phyloP scores from a whole-genome alignment of 2,888 invertebrate genomes.

The Rhagophthalmus giganteus region DNA sequence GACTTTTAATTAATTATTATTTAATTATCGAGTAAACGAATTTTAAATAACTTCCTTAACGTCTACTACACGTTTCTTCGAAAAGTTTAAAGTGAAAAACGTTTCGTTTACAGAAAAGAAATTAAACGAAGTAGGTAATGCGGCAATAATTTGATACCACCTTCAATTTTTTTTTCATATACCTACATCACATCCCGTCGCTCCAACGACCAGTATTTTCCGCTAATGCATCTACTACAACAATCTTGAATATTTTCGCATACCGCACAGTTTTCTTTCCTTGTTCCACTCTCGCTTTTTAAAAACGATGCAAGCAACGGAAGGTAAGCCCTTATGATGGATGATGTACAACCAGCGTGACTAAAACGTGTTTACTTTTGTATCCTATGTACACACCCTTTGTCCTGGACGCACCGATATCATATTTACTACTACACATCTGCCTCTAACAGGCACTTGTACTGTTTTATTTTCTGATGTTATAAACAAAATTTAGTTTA shows the following conservation, averaged over 20 bases:
- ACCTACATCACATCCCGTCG: constrained; percentile 31
- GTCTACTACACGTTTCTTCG: no score
- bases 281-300: constrained; percentile 6
- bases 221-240: constrained; percentile 35
- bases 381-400: constrained; percentile 58
- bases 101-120: no score
- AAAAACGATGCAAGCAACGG: constrained; percentile 11
- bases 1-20: no score
- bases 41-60: no score
- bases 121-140: constrained; percentile 16
- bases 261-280: constrained; percentile 12
- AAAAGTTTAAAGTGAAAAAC: no score
- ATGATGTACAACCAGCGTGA: constrained; percentile 42
- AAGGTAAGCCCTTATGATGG: constrained; percentile 26
- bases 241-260: constrained; percentile 18
- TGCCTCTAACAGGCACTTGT: constrained; percentile 40
- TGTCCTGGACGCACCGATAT: constrained; percentile 55
- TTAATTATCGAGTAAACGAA: no score
- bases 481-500: background rate
- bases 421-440: constrained; percentile 55
- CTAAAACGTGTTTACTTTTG: constrained; percentile 55
- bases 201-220: constrained; percentile 35
- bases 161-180: constrained; percentile 32
- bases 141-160: constrained; percentile 30
- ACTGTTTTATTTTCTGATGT: constrained; percentile 25